Base-by-base conservation (phyloP, 2,113 vertebrate species). In the Corythaeola cristata region DNA sequence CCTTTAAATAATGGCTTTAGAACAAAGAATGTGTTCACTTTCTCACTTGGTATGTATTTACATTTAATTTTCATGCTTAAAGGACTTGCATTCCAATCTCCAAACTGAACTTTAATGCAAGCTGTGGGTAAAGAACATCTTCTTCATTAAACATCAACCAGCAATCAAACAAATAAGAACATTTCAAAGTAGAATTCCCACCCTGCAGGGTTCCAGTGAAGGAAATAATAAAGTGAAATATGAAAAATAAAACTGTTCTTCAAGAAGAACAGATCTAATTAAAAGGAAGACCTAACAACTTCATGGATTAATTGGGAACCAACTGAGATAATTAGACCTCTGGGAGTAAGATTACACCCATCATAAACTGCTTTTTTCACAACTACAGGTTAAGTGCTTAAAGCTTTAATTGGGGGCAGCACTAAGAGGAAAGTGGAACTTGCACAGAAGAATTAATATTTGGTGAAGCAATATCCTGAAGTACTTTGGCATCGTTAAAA, bases 251-350 rank as follows among this genome's bases (percentile, higher is more conserved):
- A 93, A 94, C 92, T 97, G 73, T 96, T 98, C 96, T 98, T 97
- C 96, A 83, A 96, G 88, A 98, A 96, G 96, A 98, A 98, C 92
- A 98, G 98, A 98, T 98, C 97, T 98, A 98, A 98, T 98, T 98
- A 98, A 99, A 98, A 98, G 95, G 97, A 99, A 96, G 98, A 98
- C 98, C 98, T 99, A 99, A 99, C 98, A 99, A 99, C 98, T 99
- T 98, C 98, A 98, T 98, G 98, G 98, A 99, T 99, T 99, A 99
- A 99, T 99, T 99, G 99, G 98, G 96, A 99, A 97, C 98, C 99
- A 98, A 98, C 98, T 98, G 98, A 99, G 99, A 99, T 99, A 99
- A 99, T 99, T 99, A 99, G 98, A 98, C 99, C 99, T 99, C 98
- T 98, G 99, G 98, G 99, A 99, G 91, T 98, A 98, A 98, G 98